Conservation (phyloP, 2,797 vertebrate genomes). For the Sciaenops ocellatus region DNA sequence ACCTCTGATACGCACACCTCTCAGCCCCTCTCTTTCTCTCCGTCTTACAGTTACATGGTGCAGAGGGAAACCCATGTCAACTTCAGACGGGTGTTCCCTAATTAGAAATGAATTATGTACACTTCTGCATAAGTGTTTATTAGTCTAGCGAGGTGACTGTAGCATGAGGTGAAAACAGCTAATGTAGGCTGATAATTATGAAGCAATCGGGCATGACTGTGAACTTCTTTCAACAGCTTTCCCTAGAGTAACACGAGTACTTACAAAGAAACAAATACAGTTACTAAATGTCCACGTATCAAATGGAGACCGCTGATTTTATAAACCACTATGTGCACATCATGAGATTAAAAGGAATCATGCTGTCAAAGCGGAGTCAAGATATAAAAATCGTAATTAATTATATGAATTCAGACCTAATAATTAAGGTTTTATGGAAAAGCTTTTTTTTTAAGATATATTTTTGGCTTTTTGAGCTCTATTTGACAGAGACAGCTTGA, state of each 20-base stretch:
- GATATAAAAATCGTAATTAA: neutral
- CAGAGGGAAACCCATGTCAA: slow-evolving; percentile 63
- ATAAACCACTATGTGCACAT: neutral
- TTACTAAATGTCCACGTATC: neutral
- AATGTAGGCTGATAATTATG: neutral
- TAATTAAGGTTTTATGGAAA: slow-evolving; percentile 1
- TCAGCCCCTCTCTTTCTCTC: slow-evolving; percentile 51
- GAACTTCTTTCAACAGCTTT: slow-evolving; percentile 19
- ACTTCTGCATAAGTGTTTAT: slow-evolving; percentile 39
- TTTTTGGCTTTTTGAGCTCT: no score
- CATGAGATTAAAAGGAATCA: neutral
- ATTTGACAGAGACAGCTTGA: no score
- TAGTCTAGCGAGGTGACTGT: neutral
- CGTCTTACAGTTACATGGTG: slow-evolving; percentile 63
- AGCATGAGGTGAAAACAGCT: neutral
- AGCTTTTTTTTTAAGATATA: no score
- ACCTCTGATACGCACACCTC: slow-evolving; percentile 63
- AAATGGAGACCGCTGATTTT: neutral
- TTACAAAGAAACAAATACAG: slow-evolving; percentile 5
- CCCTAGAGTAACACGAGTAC: neutral
- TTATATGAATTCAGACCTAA: neutral
- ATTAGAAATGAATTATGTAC: slow-evolving; percentile 80
- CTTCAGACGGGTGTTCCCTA: slow-evolving; percentile 73
- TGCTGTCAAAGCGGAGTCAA: slow-evolving; percentile 2
- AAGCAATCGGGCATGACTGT: slow-evolving; percentile 15